phyloP scores from a whole-genome alignment of 2,113 vertebrate species.

The Coptodon bakossiorum region DNA sequence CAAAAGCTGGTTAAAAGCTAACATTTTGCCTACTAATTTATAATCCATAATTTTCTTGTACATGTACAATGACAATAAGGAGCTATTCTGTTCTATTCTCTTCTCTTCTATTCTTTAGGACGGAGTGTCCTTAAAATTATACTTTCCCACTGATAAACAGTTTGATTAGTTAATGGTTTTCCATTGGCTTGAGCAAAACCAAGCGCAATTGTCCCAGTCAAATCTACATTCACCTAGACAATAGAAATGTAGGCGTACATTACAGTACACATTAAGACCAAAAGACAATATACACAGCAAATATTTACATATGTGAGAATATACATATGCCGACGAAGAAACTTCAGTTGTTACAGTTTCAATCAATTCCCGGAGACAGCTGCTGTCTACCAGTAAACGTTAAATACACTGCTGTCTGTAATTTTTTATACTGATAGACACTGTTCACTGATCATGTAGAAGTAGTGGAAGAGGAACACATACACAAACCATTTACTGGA shows the following conservation, averaged over 20 bases:
- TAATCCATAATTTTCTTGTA: neutral
- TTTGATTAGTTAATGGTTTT: neutral
- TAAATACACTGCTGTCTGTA: neutral
- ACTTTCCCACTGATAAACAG: neutral
- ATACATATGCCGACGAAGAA: neutral
- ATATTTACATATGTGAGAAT: neutral
- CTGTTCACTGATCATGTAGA: neutral
- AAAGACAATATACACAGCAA: neutral
- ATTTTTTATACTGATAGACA: conserved; percentile 3
- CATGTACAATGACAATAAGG: neutral
- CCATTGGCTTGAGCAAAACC: neutral
- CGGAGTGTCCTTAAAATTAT: neutral
- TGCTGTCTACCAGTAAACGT: neutral
- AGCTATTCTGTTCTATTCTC: neutral
- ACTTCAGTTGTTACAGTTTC: neutral
- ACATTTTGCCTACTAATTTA: accelerated
- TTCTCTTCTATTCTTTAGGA: neutral
- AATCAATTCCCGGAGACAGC: neutral
- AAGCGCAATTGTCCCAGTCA: accelerated
- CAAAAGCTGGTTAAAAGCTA: neutral
- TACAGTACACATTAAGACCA: neutral
- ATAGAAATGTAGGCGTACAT: neutral
- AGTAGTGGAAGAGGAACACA: neutral
- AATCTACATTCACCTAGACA: neutral
- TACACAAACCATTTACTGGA: conserved; percentile 1